Base-by-base conservation (phyloP, 2,888 invertebrate genomes). In the Hypercompe scribonia region DNA sequence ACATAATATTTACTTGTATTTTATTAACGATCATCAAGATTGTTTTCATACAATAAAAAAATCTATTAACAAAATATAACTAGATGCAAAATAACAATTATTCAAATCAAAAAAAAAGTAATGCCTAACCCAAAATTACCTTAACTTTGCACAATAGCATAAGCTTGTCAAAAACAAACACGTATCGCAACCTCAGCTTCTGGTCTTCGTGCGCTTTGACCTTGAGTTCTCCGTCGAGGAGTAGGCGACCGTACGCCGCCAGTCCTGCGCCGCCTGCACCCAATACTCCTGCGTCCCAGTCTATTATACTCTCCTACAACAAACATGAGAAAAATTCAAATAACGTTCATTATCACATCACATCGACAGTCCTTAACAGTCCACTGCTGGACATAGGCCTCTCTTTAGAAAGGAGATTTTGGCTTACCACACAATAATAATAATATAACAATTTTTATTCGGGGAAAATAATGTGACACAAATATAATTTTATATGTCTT, bases 151-250 rank as follows among this genome's bases (percentile, higher is more conserved):
- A 99, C 91, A 99, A 97, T 88, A 99, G 97, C 96, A 99, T 97
- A 78, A 99, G 98, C 96, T 99, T 99, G 93, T 99, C 99, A 93
- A 99, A 99, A 74, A 99, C 97, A 95, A 99, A 99, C 42, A 99
- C 98, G 92, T 99, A 99, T 90, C 99, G 96, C 68, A 97, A 97
- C 89, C 97, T 97, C 24, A 97, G 96, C 91, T 98, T 98, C 92
- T 98, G 99, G 93, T 98, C 98, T 88, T 98, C 98, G 90, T 99
- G 98, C 70, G 98, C 97, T 92, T 98, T 98, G 58, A 99, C 98
- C 94, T 98, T 98, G 61, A 99, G 96, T 93, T 99, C 99, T 18
- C 99, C 99, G 93, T 99, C 99, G 86, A 98, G 97, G 85, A 99
- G 96, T 78, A 99, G 96, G 64, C 99, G 97, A 0, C 99, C 99